Base-by-base conservation (phyloP, 2,888 invertebrate species). In the Nomada fabriciana region DNA sequence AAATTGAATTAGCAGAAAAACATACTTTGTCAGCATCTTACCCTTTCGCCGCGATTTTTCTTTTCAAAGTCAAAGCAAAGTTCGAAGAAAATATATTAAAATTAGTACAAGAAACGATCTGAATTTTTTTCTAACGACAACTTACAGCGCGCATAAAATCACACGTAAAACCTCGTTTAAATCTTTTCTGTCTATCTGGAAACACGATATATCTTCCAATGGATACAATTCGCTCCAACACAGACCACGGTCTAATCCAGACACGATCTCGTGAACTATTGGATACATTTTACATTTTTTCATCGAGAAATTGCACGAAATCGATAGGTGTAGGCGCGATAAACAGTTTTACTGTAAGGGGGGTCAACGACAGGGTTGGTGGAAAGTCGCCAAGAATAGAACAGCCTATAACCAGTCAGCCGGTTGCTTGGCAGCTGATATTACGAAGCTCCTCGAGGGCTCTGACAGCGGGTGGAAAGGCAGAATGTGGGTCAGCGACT, bases 401-500 rank as follows among this genome's bases (percentile, higher is more conserved):
- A 67, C 55, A 64, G 76, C 63, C 59, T 77, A 76, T 74, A 79
- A 82, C 67, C 76, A 80, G 80, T 80, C 70, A 23, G 80, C 55
- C 82, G 80, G 85, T 83, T 82, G 79, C 79, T 83, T 79, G 75
- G 79, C 79, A 72, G 80, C 82, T 18, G 75, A 82, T 88, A 87
- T 89, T 84, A 86, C 67, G 84, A 81, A 86, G 86, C 89, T 88
- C 70, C 82, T 81, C 74, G 71, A 75, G 81, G 80, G 86, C 82
- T 79, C 63, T 53, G 55, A 64, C 71, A 63, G 73, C 80, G 78
- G 75, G 85, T 78, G 85, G 85, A 76, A 82, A 82, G 68, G 25
- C 65, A 61, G 83, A 86, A 89, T 89, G 80, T 89, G 75, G 89
- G 89, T 89, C 89, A 89, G 78, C 76, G 64, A 80, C 76, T 80